Evolutionary conservation across 2,888 invertebrate species (phyloP).

Genomic region (Tinea semifulvella): DNA sequence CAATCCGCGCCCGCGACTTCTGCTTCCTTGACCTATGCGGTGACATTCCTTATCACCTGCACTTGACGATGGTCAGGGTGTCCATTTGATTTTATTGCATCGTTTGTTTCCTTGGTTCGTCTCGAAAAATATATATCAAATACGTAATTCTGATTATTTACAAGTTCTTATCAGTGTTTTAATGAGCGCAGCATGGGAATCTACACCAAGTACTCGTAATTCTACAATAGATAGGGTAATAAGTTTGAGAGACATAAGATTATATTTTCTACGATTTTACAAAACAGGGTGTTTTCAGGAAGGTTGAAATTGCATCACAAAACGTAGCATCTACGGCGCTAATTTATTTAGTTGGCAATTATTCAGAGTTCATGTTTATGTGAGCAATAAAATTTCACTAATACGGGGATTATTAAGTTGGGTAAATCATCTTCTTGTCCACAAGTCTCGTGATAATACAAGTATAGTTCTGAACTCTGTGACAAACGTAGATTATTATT

Average conservation of each 20-base stretch:
- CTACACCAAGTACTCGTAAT: no score
- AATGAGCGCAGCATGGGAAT: no score
- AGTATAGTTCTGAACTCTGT: not conserved
- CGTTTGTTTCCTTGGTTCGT: not conserved
- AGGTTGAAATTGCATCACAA: no score
- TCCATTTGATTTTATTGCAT: constrained; percentile 10
- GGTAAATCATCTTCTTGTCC: not conserved
- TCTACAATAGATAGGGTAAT: no score
- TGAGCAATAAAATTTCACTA: not conserved
- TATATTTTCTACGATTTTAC: no score
- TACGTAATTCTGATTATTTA: no score
- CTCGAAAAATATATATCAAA: no score
- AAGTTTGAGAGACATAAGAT: no score
- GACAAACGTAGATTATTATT: no score
- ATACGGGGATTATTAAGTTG: not conserved
- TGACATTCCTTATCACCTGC: constrained; percentile 25
- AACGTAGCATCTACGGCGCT: no score
- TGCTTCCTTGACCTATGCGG: constrained; percentile 38
- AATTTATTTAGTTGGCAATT: constrained; percentile 4
- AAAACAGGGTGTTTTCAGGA: no score
- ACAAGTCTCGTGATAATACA: not conserved
- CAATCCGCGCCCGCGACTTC: constrained; percentile 14
- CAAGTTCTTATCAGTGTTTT: no score
- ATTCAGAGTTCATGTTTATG: constrained; percentile 2
- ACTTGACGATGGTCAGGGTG: constrained; percentile 35